Evolutionary conservation across 2,888 invertebrate genomes (phyloP).

Genomic region (Drosophila koepferae): DNA sequence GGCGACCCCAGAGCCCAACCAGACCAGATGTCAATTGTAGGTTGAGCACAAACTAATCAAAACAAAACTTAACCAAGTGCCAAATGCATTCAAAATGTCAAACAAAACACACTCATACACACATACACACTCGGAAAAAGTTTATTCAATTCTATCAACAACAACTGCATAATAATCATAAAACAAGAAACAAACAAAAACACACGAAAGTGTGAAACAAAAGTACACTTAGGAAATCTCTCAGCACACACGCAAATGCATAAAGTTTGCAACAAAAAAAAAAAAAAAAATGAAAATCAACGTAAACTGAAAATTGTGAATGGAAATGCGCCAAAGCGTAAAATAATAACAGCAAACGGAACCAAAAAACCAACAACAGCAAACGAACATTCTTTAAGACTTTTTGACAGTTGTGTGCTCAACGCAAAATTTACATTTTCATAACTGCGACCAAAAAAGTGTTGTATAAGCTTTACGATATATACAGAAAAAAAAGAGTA

Average conservation of each 20-base stretch:
- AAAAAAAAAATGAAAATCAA: constrained; percentile 3
- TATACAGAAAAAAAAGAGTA: not conserved
- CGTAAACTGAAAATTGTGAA: constrained; percentile 34
- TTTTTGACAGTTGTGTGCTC: constrained; percentile 64
- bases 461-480: constrained; percentile 32
- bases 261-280: constrained; percentile 58
- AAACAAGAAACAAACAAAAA: constrained; percentile 30
- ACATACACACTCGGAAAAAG: constrained; percentile 35
- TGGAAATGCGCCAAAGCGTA: constrained; percentile 48
- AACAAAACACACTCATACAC: not conserved
- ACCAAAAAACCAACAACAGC: constrained; percentile 15
- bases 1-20: not conserved
- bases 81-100: constrained; percentile 42
- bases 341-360: constrained; percentile 59
- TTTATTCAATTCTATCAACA: constrained; percentile 71
- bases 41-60: constrained; percentile 69
- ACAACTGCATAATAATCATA: constrained; percentile 68
- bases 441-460: constrained; percentile 36
- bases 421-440: constrained; percentile 36
- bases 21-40: constrained; percentile 31
- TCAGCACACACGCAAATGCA: constrained; percentile 61
- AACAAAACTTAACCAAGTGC: constrained; percentile 66
- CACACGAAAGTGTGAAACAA: constrained; percentile 32
- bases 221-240: constrained; percentile 69
- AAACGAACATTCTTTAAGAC: constrained; percentile 55